Evolutionary conservation across 2,797 vertebrate genomes (phyloP).

Genomic region (Choloepus didactylus): DNA sequence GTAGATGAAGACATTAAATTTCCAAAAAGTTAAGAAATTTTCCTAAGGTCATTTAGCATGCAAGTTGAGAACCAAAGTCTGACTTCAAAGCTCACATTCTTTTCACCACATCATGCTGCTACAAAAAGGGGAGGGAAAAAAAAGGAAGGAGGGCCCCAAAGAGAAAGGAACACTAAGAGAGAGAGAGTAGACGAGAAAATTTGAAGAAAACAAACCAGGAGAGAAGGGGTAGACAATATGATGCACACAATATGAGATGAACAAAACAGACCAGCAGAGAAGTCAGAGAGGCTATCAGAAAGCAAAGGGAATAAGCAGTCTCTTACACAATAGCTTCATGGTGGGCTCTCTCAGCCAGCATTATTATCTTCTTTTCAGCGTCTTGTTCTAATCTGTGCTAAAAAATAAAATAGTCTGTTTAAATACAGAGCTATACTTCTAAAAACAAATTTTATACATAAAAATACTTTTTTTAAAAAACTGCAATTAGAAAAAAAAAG

Average conservation of each 20-base stretch:
- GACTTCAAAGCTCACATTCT: conserved; percentile 42
- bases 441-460: conserved; percentile 19
- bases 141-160: not conserved
- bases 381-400: conserved; percentile 92
- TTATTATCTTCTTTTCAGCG: conserved; percentile 91
- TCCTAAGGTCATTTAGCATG: not conserved
- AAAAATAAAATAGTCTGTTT: conserved; percentile 65
- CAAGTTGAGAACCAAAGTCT: conserved; percentile 6
- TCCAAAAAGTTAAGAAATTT: conserved; percentile 17
- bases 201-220: conserved; percentile 7
- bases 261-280: not conserved
- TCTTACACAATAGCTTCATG: conserved; percentile 93
- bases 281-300: not conserved
- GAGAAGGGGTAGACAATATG: not conserved
- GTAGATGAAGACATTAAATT: conserved; percentile 57
- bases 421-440: conserved; percentile 44
- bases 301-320: conserved; percentile 45
- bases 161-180: not conserved
- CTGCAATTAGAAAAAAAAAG: too few relatives aligned
- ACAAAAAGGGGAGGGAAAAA: not conserved
- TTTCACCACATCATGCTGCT: not conserved
- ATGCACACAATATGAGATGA: not conserved
- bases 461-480: not conserved
- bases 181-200: not conserved
- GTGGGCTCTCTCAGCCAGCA: conserved; percentile 90